Evolutionary conservation across 2,113 vertebrate genomes (phyloP).

Genomic region (Triplophysa tibetana): DNA sequence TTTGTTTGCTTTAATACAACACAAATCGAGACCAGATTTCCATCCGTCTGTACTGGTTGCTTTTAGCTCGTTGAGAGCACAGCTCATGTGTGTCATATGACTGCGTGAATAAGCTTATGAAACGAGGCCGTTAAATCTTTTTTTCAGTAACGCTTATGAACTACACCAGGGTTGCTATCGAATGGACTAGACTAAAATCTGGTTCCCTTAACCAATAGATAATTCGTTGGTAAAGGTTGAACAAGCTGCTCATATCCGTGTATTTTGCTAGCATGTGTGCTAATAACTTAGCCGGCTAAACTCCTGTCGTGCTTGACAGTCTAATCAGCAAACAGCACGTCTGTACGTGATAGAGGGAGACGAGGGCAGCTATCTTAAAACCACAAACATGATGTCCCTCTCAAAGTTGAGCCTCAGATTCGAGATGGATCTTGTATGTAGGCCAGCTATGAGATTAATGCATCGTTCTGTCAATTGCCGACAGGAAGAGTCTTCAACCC

Average conservation of each 20-base stretch:
- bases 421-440: neutral
- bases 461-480: conserved; percentile 23
- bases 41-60: neutral
- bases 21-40: neutral
- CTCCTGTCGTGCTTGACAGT: neutral
- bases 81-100: conserved; percentile 41
- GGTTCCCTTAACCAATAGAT: neutral
- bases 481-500: conserved; percentile 5
- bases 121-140: neutral
- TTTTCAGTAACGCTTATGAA: neutral
- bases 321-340: conserved; percentile 6
- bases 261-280: conserved; percentile 13
- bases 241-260: neutral
- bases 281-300: conserved; percentile 2
- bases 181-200: neutral
- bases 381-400: conserved; percentile 17
- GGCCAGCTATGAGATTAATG: conserved; percentile 20
- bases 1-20: neutral
- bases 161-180: neutral
- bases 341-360: neutral
- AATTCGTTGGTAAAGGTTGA: neutral
- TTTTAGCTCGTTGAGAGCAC: neutral
- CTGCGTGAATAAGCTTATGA: conserved; percentile 24
- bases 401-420: conserved; percentile 28
- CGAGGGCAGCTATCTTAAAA: neutral